These are phyloP conservation scores for Xiphophorus hellerii DNA, from an alignment of 2,113 vertebrate species.

Conservation along the genomic window DNA sequence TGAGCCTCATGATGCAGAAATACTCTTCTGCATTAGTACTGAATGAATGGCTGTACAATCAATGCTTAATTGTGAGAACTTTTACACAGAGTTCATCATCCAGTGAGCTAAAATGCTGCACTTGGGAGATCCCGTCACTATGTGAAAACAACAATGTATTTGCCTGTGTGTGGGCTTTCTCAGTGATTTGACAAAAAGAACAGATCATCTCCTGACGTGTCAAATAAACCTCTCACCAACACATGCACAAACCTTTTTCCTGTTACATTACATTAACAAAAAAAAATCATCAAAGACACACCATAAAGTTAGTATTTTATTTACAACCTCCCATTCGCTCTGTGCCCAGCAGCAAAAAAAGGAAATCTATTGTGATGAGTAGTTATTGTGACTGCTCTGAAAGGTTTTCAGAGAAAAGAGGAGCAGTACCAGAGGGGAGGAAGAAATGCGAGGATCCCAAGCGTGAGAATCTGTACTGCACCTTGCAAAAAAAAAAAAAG, in stretches of 20 bases:
- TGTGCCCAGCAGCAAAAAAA: conserved; percentile 32
- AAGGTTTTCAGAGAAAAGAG: conserved; percentile 35
- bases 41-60: not conserved
- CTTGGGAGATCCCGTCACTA: not conserved
- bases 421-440: conserved; percentile 15
- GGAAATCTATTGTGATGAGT: conserved; percentile 38
- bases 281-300: conserved; percentile 33
- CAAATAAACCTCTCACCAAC: conserved; percentile 13
- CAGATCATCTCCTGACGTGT: conserved; percentile 26
- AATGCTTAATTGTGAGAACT: not conserved
- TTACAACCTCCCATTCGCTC: conserved; percentile 13
- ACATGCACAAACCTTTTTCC: conserved; percentile 26
- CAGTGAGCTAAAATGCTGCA: not conserved
- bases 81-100: not conserved
- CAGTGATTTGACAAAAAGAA: conserved; percentile 26
- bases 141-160: not conserved
- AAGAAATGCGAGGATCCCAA: conserved; percentile 9
- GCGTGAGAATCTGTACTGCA: conserved; percentile 10
- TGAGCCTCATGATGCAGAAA: not conserved
- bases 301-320: conserved; percentile 1
- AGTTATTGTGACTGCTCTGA: conserved; percentile 32
- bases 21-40: not conserved
- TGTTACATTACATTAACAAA: not conserved
- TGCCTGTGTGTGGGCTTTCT: not conserved
- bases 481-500: conserved; percentile 32